These are phyloP conservation scores for Hyperoodon ampullatus DNA, from an alignment of 2,113 vertebrate genomes.

Conservation along the genomic window DNA sequence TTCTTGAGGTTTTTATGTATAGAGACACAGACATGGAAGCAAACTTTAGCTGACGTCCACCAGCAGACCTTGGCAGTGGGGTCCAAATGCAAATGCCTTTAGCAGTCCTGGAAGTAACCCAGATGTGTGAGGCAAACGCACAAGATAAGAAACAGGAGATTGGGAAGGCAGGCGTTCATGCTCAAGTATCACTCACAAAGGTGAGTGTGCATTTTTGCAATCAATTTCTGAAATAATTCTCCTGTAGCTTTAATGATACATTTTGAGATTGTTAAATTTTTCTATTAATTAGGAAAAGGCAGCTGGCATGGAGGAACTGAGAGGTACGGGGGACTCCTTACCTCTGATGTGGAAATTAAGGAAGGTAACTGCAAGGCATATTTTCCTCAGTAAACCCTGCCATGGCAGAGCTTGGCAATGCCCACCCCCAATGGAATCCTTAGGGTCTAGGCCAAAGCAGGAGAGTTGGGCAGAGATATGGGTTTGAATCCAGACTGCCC, in stretches of 20 bases:
- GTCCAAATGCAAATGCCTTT: not conserved
- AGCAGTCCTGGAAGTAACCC: not conserved
- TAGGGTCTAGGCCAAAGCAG: accelerated
- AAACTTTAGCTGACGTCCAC: not conserved
- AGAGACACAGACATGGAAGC: not conserved
- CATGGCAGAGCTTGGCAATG: too few species aligned
- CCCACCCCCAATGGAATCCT: not conserved
- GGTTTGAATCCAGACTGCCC: not conserved
- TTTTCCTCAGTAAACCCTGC: not conserved
- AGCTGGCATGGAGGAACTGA: not conserved
- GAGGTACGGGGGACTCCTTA: not conserved
- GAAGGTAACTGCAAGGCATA: not conserved
- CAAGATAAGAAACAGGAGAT: not conserved
- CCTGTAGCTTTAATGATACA: not conserved
- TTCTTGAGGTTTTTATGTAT: not conserved
- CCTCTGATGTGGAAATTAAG: not conserved
- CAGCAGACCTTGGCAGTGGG: not conserved
- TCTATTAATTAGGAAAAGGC: not conserved
- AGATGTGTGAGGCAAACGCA: too few species aligned
- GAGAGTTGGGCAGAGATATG: not conserved
- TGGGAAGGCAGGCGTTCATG: not conserved
- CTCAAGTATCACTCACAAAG: not conserved
- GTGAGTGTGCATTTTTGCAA: not conserved
- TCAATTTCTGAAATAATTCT: not conserved
- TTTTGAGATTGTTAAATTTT: not conserved